Conservation (phyloP, 2,797 vertebrate species). For the Centropyge bicolor region DNA sequence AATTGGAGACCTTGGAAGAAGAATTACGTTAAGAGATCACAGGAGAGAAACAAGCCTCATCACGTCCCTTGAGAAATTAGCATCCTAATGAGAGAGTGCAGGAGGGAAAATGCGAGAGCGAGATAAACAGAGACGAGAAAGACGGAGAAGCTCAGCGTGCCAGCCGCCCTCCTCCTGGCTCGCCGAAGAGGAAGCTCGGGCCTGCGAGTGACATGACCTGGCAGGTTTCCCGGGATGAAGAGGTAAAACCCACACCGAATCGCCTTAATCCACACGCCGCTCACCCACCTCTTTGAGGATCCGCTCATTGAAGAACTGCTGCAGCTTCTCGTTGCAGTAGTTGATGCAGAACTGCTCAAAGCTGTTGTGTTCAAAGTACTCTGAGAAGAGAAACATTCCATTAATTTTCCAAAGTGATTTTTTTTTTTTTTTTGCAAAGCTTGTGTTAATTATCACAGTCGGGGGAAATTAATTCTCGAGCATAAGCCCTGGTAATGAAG, state of each 20-base stretch:
- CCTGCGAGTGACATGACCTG: conserved; percentile 44
- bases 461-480: conserved; percentile 49
- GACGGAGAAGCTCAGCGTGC: conserved; percentile 29
- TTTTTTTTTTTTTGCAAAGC: conserved; percentile 35
- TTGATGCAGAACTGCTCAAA: conserved; percentile 99
- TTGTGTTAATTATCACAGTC: conserved; percentile 51
- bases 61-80: conserved; percentile 75
- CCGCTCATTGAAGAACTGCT: conserved; percentile 99
- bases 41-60: conserved; percentile 64
- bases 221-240: conserved; percentile 46
- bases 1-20: conserved; percentile 71
- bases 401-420: conserved; percentile 55
- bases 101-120: conserved; percentile 32
- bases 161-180: conserved; percentile 34
- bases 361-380: conserved; percentile 99
- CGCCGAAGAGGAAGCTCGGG: conserved; percentile 36
- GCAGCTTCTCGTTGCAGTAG: conserved; percentile 99
- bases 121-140: conserved; percentile 28
- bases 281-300: conserved; percentile 96
- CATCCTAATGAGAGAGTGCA: conserved; percentile 68
- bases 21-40: conserved; percentile 69
- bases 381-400: conserved; percentile 79
- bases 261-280: conserved; percentile 30
- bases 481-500: conserved; percentile 48
- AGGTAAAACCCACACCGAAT: conserved; percentile 42